These are phyloP conservation scores for Trissolcus basalis DNA, from an alignment of 1,140 invertebrate genomes.

Conservation along the genomic window DNA sequence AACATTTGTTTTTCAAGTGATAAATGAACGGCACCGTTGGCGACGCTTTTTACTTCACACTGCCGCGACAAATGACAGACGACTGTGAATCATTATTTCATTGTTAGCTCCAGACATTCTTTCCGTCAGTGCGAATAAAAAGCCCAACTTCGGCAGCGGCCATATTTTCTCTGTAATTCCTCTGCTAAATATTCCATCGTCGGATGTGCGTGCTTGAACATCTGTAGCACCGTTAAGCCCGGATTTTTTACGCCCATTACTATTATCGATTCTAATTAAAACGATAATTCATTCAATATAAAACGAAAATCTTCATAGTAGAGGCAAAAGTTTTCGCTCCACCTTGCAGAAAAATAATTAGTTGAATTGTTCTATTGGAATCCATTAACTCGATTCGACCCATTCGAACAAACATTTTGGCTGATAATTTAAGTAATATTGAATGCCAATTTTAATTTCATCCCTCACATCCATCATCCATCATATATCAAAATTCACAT, in stretches of 20 bases:
- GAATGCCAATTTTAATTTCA: background rate
- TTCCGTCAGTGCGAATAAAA: background rate
- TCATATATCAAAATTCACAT: too few relatives aligned
- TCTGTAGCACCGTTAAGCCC: conserved; percentile 22
- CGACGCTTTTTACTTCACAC: background rate
- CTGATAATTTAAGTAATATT: conserved; percentile 20
- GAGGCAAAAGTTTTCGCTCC: conserved; percentile 14
- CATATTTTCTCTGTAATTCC: conserved; percentile 20
- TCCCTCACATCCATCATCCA: too few relatives aligned
- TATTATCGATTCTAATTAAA: conserved; percentile 53
- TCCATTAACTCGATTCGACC: conserved; percentile 16
- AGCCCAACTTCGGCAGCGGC: conserved; percentile 16
- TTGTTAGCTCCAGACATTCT: conserved; percentile 5
- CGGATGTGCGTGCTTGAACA: conserved; percentile 21
- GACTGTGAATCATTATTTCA: conserved; percentile 7
- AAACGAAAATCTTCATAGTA: conserved; percentile 3
- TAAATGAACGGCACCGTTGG: conserved; percentile 15
- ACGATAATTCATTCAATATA: conserved; percentile 39
- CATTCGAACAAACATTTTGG: conserved; percentile 14
- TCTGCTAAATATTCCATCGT: conserved; percentile 23
- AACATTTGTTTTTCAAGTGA: conserved; percentile 44
- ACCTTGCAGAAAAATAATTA: conserved; percentile 10
- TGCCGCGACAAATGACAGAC: conserved; percentile 9
- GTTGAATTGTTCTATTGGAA: conserved; percentile 3
- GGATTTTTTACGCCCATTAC: conserved; percentile 39